phyloP scores from a whole-genome alignment of 2,888 invertebrate genomes.

The Ceraclea dissimilis region DNA sequence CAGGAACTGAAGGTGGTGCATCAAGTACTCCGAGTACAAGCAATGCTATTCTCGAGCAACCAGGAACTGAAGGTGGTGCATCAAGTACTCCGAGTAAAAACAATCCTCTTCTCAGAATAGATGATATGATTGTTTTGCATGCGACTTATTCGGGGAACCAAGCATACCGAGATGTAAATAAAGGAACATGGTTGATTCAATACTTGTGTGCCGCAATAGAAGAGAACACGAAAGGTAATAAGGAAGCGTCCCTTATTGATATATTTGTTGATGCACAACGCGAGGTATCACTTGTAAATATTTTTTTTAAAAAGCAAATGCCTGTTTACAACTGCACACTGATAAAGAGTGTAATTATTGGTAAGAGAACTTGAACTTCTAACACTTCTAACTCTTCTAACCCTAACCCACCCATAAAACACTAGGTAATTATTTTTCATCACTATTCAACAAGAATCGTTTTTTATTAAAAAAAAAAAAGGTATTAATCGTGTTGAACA shows the following conservation, averaged over 20 bases:
- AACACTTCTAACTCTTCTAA: too few species aligned
- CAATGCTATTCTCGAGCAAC: too few species aligned
- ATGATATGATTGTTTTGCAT: not conserved
- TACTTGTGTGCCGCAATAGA: not conserved
- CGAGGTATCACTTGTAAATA: not conserved
- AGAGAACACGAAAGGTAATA: not conserved
- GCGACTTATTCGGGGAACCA: not conserved
- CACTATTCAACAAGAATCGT: too few species aligned
- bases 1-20: too few species aligned
- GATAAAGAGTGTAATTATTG: not conserved
- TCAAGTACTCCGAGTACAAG: too few species aligned
- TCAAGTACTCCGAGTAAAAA: too few species aligned
- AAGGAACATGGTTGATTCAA: not conserved
- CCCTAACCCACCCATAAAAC: too few species aligned
- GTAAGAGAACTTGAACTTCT: too few species aligned
- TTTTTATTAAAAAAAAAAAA: too few species aligned
- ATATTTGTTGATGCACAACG: not conserved
- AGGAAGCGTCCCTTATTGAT: not conserved
- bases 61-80: too few species aligned
- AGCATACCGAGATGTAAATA: not conserved
- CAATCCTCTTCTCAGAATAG: not conserved
- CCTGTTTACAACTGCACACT: not conserved
- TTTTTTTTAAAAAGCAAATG: not conserved
- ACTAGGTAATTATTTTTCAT: too few species aligned
- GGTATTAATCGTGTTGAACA: too few species aligned